Percentiles rank a stretch among this genome's conserved stretches.
Evolutionary conservation across 2,888 invertebrate genomes (phyloP).

Genomic region (Meiosimyza decipiens): DNA sequence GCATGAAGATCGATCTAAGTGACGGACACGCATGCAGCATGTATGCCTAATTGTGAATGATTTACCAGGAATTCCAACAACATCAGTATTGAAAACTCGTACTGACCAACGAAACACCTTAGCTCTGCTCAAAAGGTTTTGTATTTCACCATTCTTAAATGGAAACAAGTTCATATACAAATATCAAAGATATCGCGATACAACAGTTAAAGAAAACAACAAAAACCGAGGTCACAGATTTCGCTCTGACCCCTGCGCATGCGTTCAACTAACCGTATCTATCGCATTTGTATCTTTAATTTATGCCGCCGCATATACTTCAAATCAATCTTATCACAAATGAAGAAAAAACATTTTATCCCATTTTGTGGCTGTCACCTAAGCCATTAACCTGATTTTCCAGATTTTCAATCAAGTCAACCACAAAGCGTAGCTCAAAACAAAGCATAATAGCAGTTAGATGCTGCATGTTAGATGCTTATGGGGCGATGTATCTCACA

Average conservation of each 20-base stretch:
- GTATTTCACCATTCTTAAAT: no score
- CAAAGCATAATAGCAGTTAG: conserved; percentile 8
- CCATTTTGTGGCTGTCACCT: conserved; percentile 55
- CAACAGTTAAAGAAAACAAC: neutral
- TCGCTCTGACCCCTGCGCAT: neutral
- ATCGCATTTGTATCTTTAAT: conserved; percentile 18
- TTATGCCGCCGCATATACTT: conserved; percentile 40
- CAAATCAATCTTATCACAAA: conserved; percentile 60
- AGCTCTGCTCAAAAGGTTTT: no score
- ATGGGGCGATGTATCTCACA: neutral
- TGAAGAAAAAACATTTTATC: conserved; percentile 30
- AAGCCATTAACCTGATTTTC: conserved; percentile 63
- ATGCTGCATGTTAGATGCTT: neutral
- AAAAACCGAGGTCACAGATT: conserved; percentile 6
- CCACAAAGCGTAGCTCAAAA: conserved; percentile 35
- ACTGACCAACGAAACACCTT: no score
- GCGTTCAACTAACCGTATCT: neutral
- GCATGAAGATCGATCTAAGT: no score
- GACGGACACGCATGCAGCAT: no score
- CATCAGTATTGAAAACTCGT: no score
- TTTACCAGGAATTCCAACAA: no score
- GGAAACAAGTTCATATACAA: no score
- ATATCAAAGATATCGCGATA: neutral
- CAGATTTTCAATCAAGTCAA: conserved; percentile 62
- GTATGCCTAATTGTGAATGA: no score